Evolutionary conservation across 2,888 invertebrate species (phyloP).

Genomic region (Mythimna lalbum): DNA sequence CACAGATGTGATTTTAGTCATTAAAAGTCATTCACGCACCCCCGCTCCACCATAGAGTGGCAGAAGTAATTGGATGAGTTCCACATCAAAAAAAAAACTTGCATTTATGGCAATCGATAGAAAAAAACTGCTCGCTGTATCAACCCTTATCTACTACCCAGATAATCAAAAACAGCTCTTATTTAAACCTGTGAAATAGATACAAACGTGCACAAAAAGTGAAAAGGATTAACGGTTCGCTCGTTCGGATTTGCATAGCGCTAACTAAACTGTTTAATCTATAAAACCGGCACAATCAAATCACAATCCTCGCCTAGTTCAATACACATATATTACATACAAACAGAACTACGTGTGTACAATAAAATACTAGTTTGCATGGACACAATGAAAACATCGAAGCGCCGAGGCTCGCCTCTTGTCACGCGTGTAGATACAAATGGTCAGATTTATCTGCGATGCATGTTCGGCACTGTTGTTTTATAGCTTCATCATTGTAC

Average conservation of each 20-base stretch:
- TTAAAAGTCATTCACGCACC: too few species aligned
- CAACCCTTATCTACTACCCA: too few species aligned
- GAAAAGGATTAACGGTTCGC: slow-evolving; percentile 23
- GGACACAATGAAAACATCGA: slow-evolving; percentile 74
- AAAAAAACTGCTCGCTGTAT: slow-evolving; percentile 1
- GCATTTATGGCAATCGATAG: not conserved
- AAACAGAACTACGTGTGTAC: slow-evolving; percentile 56
- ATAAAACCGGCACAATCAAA: slow-evolving; percentile 54
- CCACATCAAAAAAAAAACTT: too few species aligned
- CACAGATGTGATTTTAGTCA: too few species aligned
- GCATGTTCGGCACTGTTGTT: slow-evolving; percentile 79
- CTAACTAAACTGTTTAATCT: slow-evolving; percentile 60
- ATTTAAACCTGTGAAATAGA: slow-evolving; percentile 22
- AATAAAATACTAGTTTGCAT: slow-evolving; percentile 63
- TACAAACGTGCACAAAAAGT: slow-evolving; percentile 34
- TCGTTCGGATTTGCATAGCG: slow-evolving; percentile 43
- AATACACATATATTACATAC: slow-evolving; percentile 50
- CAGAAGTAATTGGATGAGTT: too few species aligned
- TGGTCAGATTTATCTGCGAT: slow-evolving; percentile 81
- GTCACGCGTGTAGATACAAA: slow-evolving; percentile 77
- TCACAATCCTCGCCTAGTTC: slow-evolving; percentile 51
- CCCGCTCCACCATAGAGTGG: too few species aligned
- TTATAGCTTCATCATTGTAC: slow-evolving; percentile 79
- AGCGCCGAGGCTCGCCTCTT: slow-evolving; percentile 71
- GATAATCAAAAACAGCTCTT: not conserved